These are phyloP conservation scores for Plectus sambesii DNA, from an alignment of 1,140 invertebrate species.

Conservation along the genomic window DNA sequence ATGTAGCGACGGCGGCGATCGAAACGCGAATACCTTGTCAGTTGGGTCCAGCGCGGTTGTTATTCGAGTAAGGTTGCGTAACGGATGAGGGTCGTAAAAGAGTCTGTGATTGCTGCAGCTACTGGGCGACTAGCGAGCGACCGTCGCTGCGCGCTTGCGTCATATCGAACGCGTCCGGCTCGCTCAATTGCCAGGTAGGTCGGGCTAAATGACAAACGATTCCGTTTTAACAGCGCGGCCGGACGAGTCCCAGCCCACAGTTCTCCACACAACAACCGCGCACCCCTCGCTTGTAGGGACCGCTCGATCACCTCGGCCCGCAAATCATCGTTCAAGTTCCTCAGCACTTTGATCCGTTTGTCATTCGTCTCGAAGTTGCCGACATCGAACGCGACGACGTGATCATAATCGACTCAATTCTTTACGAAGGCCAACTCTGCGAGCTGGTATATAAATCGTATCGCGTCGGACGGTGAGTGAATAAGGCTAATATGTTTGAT, in stretches of 20 bases:
- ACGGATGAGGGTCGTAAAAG: too few species aligned
- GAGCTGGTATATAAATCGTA: conserved; percentile 16
- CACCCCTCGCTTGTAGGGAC: too few species aligned
- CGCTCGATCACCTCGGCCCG: too few species aligned
- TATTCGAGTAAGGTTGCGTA: conserved; percentile 25
- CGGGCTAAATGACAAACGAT: conserved; percentile 1
- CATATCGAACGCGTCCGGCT: conserved; percentile 15
- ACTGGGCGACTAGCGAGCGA: conserved; percentile 30
- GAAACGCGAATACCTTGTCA: conserved; percentile 29
- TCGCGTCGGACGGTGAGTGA: background rate
- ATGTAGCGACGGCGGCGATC: conserved; percentile 16
- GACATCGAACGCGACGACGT: conserved; percentile 28
- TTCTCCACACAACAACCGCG: too few species aligned
- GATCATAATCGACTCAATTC: conserved; percentile 28
- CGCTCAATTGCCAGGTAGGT: conserved; percentile 28
- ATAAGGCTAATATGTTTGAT: background rate
- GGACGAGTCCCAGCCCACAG: too few species aligned
- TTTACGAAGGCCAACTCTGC: conserved; percentile 29
- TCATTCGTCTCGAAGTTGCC: conserved; percentile 28
- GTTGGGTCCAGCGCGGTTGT: conserved; percentile 18
- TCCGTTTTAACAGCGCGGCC: too few species aligned
- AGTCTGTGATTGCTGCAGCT: too few species aligned
- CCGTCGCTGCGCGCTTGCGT: conserved; percentile 29
- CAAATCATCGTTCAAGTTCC: conserved; percentile 36
- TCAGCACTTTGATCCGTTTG: conserved; percentile 23